phyloP scores from a whole-genome alignment of 2,888 invertebrate genomes.

The Archips xylosteana region DNA sequence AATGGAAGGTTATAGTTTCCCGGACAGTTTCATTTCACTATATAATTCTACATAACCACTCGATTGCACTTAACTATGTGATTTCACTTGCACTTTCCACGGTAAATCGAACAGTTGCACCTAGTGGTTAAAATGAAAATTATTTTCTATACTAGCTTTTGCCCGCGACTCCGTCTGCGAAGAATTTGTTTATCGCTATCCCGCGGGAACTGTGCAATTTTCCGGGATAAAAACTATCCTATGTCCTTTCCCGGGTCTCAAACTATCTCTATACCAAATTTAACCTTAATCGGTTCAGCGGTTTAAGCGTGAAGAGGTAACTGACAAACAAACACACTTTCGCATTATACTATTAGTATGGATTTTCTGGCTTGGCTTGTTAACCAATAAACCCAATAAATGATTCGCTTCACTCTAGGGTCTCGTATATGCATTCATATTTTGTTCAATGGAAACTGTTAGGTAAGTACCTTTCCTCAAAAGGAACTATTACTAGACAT shows the following conservation, averaged over 20 bases:
- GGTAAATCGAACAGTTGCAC: conserved; percentile 30
- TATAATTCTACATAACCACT: conserved; percentile 43
- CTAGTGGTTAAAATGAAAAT: conserved; percentile 22
- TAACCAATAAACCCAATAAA: neutral
- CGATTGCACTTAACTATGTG: conserved; percentile 48
- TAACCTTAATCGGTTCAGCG: too few relatives aligned
- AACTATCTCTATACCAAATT: too few relatives aligned
- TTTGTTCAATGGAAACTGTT: neutral
- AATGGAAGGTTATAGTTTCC: conserved; percentile 37
- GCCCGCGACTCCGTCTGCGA: too few relatives aligned
- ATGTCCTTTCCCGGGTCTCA: too few relatives aligned
- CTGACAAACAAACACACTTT: too few relatives aligned
- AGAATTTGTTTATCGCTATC: too few relatives aligned
- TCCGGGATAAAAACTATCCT: too few relatives aligned
- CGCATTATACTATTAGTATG: too few relatives aligned
- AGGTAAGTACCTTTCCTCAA: neutral
- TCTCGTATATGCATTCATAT: neutral
- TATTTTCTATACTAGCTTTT: conserved; percentile 26
- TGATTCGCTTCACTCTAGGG: neutral
- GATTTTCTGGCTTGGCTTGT: conserved; percentile 15
- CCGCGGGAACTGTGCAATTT: too few relatives aligned
- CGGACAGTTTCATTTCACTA: conserved; percentile 40
- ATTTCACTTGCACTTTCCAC: conserved; percentile 56
- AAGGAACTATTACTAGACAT: neutral
- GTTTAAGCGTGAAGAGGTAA: too few relatives aligned